Evolutionary conservation across 2,888 invertebrate species (phyloP).

Genomic region (Cerastis rubricosa): DNA sequence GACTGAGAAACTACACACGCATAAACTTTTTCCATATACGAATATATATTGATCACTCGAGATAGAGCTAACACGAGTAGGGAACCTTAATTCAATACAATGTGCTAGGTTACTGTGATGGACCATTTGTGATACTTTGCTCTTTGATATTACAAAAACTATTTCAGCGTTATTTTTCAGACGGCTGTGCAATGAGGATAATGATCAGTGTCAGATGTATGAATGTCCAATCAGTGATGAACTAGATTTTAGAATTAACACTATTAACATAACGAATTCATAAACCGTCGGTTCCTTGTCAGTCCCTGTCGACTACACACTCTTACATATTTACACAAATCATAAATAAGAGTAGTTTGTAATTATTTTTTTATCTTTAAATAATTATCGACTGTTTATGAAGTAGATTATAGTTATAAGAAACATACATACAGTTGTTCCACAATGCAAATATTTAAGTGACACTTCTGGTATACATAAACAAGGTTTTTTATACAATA

Average conservation of each 20-base stretch:
- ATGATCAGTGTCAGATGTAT: constrained; percentile 88
- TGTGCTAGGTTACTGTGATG: constrained; percentile 63
- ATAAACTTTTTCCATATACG: constrained; percentile 68
- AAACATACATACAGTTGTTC: constrained; percentile 77
- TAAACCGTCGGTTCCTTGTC: constrained; percentile 81
- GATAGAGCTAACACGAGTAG: constrained; percentile 54
- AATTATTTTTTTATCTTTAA: constrained; percentile 50
- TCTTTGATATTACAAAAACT: constrained; percentile 91
- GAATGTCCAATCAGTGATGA: constrained; percentile 88
- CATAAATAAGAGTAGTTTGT: constrained; percentile 51
- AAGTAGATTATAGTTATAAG: constrained; percentile 80
- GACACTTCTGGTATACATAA: constrained; percentile 40
- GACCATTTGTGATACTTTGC: constrained; percentile 73
- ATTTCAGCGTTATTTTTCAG: constrained; percentile 87
- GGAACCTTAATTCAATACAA: constrained; percentile 70
- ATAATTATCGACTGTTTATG: constrained; percentile 84
- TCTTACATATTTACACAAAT: constrained; percentile 59
- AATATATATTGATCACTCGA: constrained; percentile 54
- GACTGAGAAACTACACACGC: constrained; percentile 88
- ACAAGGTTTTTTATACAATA: constrained; percentile 14
- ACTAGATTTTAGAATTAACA: constrained; percentile 88
- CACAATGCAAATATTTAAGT: constrained; percentile 67
- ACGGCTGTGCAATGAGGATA: constrained; percentile 89
- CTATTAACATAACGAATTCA: constrained; percentile 85
- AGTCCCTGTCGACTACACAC: constrained; percentile 50